Evolutionary conservation across 2,888 invertebrate species (phyloP), one percentile per base, ranked within the genome.

Genomic region (Clistopyga incitator): DNA sequence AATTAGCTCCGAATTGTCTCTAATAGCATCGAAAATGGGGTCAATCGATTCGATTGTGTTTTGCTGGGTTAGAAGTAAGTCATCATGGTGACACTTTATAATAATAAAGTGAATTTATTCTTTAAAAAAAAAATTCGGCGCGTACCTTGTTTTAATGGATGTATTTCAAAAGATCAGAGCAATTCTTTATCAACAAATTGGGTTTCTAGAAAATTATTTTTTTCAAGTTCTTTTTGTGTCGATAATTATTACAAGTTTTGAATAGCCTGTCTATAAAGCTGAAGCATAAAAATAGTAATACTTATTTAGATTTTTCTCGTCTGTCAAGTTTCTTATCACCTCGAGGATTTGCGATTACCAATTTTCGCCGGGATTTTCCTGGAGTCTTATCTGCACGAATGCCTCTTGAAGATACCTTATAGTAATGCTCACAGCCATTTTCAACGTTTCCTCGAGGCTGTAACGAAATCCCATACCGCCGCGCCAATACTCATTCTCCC

Each of bases 321-420:
- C 3, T 13, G 52, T 52, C 61, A 71, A 38, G 52, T 74, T 42
- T 79, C 52, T 80, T 77, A 72, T 80, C 79, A 65, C 47, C 15
- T 20, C 50, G 56, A 45, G 72, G 52, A 38, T 78, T 20, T 64
- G 71, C 56, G 78, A 78, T 84, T 84, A 84, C 74, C 80, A 84
- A 81, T 84, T 81, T 81, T 78, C 74, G 15, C 34, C 11, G 78
- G 74, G 75, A 78, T 84, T 84, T 84, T 82, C 79, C 29, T 70
- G 42, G 61, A 59, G 54, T 77, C 83, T 84, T 85, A 86, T 82
- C 86, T 84, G 85, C 78, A 78, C 81, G 84, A 78, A 84, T 75
- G 78, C 78, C 59, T 78, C 74, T 25, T 23, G 70, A 74, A 70
- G 50, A 42, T 56, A 75, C 47, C 74, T 84, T 70, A 38, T 42